These are phyloP conservation scores for Drosophila sp. DNA, from an alignment of 1,140 invertebrate genomes.

Conservation along the genomic window DNA sequence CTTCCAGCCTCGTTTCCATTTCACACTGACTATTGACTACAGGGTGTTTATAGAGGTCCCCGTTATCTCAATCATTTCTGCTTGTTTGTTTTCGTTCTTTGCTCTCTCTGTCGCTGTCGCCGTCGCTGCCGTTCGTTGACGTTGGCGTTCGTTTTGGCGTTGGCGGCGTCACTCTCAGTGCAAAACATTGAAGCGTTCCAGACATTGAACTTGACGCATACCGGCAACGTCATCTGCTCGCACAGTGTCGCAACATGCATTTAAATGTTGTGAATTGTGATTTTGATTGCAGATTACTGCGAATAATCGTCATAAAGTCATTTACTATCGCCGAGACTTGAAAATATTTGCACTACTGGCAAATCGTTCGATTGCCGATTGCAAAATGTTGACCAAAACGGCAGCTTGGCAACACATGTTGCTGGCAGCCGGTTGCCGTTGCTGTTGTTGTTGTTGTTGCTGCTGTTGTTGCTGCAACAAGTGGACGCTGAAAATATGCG, in stretches of 20 bases:
- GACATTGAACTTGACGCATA: constrained; percentile 71
- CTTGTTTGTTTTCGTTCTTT: constrained; percentile 43
- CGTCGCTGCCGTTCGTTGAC: constrained; percentile 9
- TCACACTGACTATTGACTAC: constrained; percentile 25
- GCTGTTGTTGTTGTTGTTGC: constrained; percentile 3
- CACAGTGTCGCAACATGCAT: constrained; percentile 62
- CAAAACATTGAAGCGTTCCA: constrained; percentile 35
- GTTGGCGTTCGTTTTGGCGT: constrained; percentile 9
- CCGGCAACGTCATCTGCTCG: constrained; percentile 37
- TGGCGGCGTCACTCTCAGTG: constrained; percentile 26
- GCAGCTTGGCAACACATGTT: constrained; percentile 71
- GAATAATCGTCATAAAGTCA: constrained; percentile 27
- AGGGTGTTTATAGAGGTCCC: constrained; percentile 31
- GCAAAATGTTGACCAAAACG: constrained; percentile 73
- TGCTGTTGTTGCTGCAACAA: constrained; percentile 63
- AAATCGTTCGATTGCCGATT: constrained; percentile 30
- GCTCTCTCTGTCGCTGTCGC: constrained; percentile 4
- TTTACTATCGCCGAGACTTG: constrained; percentile 37
- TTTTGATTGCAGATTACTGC: constrained; percentile 12
- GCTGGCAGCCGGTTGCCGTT: constrained; percentile 23
- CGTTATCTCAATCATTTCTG: constrained; percentile 45
- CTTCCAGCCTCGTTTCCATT: constrained; percentile 33
- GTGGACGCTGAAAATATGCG: constrained; percentile 77
- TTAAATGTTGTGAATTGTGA: constrained; percentile 6
- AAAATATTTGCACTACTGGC: constrained; percentile 60